phyloP scores from a whole-genome alignment of 2,888 invertebrate species.

The Drosophila borealis region DNA sequence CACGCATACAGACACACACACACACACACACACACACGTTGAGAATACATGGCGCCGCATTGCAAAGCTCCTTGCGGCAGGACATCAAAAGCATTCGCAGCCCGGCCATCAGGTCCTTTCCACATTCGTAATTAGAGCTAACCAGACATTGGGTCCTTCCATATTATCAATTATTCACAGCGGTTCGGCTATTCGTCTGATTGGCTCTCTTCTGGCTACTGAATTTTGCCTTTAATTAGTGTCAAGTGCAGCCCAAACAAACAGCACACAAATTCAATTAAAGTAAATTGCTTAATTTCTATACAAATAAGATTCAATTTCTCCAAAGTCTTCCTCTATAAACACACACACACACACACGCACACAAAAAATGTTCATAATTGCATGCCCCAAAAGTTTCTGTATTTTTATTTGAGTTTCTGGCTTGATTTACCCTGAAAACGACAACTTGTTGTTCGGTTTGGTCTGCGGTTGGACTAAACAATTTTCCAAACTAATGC shows the following conservation, averaged over 20 bases:
- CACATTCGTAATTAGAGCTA: constrained; percentile 59
- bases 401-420: constrained; percentile 66
- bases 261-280: constrained; percentile 48
- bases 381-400: constrained; percentile 65
- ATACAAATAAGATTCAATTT: constrained; percentile 45
- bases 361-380: constrained; percentile 51
- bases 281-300: constrained; percentile 42
- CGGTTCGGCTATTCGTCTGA: constrained; percentile 33
- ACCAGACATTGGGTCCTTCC: constrained; percentile 10
- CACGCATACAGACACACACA: background rate
- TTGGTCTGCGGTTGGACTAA: constrained; percentile 70
- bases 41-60: constrained; percentile 1
- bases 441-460: constrained; percentile 72
- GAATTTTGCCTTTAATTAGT: constrained; percentile 58
- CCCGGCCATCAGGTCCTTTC: constrained; percentile 9
- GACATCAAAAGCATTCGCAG: constrained; percentile 66
- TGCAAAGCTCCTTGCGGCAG: constrained; percentile 16
- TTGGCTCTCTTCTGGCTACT: constrained; percentile 38
- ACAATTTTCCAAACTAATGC: constrained; percentile 78
- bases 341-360: background rate
- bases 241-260: constrained; percentile 37
- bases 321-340: constrained; percentile 12
- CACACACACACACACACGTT: background rate
- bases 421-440: constrained; percentile 39
- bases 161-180: constrained; percentile 72